Conservation (phyloP, 2,113 vertebrate genomes). For the Isichthys henryi region DNA sequence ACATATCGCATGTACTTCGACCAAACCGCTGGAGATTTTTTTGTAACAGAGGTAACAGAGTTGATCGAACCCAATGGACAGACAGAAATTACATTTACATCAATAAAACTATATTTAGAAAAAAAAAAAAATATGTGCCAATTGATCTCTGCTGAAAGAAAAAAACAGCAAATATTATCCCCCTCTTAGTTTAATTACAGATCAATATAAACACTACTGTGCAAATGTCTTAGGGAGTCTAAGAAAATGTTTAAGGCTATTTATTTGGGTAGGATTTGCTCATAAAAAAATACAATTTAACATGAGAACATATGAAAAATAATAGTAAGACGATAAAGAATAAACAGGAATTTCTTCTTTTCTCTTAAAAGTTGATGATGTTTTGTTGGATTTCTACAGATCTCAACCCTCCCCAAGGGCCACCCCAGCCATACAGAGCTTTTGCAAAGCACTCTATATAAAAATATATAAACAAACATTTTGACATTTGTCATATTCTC, state of each 20-base stretch:
- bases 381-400: not conserved
- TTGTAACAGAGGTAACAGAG: not conserved
- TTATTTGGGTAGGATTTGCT: not conserved
- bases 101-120: not conserved
- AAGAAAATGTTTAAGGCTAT: not conserved
- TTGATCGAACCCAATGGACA: not conserved
- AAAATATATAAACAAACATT: not conserved
- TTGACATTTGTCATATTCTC: not conserved
- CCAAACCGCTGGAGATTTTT: not conserved
- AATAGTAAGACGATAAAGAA: not conserved
- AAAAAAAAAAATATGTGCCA: not conserved
- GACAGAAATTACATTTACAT: not conserved
- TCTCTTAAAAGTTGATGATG: not conserved
- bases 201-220: not conserved
- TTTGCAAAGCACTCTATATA: not conserved
- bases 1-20: no score
- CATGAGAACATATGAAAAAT: not conserved
- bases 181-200: not conserved
- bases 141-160: not conserved
- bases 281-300: not conserved
- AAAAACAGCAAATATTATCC: not conserved
- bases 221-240: not conserved
- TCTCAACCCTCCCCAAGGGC: not conserved
- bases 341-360: not conserved
- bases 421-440: not conserved